Evolutionary conservation across 2,888 invertebrate genomes (phyloP).

Genomic region (Phasia obesa): DNA sequence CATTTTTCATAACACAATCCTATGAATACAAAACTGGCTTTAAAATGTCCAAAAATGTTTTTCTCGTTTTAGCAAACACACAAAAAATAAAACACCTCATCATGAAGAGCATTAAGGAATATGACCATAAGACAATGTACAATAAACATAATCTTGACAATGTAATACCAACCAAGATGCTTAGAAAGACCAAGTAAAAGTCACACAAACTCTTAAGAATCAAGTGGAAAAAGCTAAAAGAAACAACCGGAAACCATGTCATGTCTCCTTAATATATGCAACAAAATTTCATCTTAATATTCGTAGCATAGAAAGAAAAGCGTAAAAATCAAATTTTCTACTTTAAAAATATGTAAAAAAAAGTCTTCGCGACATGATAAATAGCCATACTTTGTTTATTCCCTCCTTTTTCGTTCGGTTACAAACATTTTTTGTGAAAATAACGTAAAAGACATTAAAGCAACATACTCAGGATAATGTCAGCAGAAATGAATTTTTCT

Average conservation of each 20-base stretch:
- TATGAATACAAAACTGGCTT: conserved; percentile 69
- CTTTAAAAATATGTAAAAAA: conserved; percentile 14
- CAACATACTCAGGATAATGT: conserved; percentile 54
- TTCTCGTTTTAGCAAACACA: conserved; percentile 44
- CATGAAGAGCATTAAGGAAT: conserved; percentile 48
- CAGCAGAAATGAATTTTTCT: not conserved
- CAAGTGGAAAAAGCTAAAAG: conserved; percentile 35
- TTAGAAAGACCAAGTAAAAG: conserved; percentile 37
- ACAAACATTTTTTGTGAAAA: conserved; percentile 36
- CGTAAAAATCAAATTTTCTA: conserved; percentile 52
- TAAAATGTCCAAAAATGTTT: conserved; percentile 60
- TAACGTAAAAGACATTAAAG: conserved; percentile 52
- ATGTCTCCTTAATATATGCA: conserved; percentile 73
- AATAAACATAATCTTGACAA: conserved; percentile 61
- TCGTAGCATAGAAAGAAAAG: conserved; percentile 23
- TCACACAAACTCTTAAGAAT: conserved; percentile 31
- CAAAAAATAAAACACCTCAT: conserved; percentile 26
- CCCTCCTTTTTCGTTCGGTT: conserved; percentile 5
- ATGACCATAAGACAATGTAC: conserved; percentile 42
- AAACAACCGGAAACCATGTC: conserved; percentile 65
- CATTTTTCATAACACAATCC: conserved; percentile 72
- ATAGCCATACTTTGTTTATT: conserved; percentile 59
- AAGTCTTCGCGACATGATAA: conserved; percentile 55
- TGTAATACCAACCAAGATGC: conserved; percentile 41
- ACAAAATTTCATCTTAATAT: conserved; percentile 69